phyloP scores from a whole-genome alignment of 2,113 vertebrate species.

The Cheilinus undulatus region DNA sequence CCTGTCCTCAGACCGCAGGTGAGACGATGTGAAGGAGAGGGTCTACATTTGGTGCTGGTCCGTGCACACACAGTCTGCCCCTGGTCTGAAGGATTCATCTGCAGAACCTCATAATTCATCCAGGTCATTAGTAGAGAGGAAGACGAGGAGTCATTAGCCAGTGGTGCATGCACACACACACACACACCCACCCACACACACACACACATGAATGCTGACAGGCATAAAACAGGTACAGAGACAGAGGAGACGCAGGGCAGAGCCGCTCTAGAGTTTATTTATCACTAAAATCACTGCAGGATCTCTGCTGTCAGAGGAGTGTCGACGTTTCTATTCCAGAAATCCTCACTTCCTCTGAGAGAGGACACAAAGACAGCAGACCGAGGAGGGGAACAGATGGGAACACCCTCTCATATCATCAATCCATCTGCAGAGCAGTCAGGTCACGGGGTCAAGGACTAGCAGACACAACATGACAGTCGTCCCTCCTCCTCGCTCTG shows the following conservation, averaged over 20 bases:
- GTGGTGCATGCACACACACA: conserved; percentile 9
- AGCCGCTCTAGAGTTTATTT: neutral
- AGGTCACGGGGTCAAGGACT: conserved; percentile 21
- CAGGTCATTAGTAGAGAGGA: conserved; percentile 67
- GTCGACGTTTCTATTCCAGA: too few species aligned
- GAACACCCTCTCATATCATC: neutral
- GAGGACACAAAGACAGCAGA: neutral
- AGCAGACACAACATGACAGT: neutral
- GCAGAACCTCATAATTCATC: conserved; percentile 60
- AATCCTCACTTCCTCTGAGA: neutral
- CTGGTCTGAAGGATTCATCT: conserved; percentile 54
- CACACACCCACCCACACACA: conserved; percentile 27
- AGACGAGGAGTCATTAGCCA: conserved; percentile 51
- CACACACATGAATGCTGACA: conserved; percentile 10
- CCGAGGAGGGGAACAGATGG: neutral
- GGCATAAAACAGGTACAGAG: conserved; percentile 8
- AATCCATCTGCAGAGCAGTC: neutral
- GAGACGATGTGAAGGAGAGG: too few species aligned
- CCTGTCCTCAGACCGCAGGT: too few species aligned
- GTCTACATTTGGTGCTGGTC: too few species aligned
- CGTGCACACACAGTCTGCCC: conserved; percentile 20
- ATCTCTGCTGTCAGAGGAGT: neutral
- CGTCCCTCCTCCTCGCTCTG: neutral
- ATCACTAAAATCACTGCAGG: neutral
- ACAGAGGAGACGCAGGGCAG: neutral